Evolutionary conservation across 1,140 invertebrate species (phyloP).

Genomic region (Mesaphorura yosii): DNA sequence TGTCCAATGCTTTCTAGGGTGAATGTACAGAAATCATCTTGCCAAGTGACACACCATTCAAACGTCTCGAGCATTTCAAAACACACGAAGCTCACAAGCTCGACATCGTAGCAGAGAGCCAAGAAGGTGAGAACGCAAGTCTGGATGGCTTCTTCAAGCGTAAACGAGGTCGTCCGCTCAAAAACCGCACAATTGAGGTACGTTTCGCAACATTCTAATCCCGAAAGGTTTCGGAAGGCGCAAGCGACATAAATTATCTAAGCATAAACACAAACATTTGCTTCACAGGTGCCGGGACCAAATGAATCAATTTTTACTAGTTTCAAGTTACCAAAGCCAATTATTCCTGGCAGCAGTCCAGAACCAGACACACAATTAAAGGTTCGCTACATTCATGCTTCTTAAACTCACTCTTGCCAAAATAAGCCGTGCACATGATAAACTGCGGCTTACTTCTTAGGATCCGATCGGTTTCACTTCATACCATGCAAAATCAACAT

Average conservation of each 20-base stretch:
- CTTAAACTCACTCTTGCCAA: too few relatives aligned
- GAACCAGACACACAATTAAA: slow-evolving; percentile 23
- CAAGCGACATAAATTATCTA: too few relatives aligned
- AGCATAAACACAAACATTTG: too few relatives aligned
- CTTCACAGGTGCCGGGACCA: too few relatives aligned
- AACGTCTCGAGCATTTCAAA: slow-evolving; percentile 76
- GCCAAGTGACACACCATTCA: slow-evolving; percentile 68
- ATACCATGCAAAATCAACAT: slow-evolving; percentile 41
- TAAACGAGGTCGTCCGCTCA: slow-evolving; percentile 79
- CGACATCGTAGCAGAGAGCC: slow-evolving; percentile 40
- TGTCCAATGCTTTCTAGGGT: too few relatives aligned
- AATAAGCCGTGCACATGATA: too few relatives aligned
- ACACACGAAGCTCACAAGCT: slow-evolving; percentile 60
- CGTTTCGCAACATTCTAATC: too few relatives aligned
- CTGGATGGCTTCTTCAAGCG: slow-evolving; percentile 73
- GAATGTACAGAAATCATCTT: slow-evolving; percentile 74
- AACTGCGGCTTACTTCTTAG: too few relatives aligned
- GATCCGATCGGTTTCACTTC: slow-evolving; percentile 32
- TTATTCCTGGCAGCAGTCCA: slow-evolving; percentile 16
- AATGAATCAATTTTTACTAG: slow-evolving; percentile 80
- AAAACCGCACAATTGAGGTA: slow-evolving; percentile 75
- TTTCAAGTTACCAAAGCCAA: slow-evolving; percentile 70
- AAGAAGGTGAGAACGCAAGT: slow-evolving; percentile 38
- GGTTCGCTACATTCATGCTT: slow-evolving; percentile 20
- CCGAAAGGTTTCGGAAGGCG: too few relatives aligned